Conservation (phyloP, 2,888 invertebrate species). For the Dicycla oo region DNA sequence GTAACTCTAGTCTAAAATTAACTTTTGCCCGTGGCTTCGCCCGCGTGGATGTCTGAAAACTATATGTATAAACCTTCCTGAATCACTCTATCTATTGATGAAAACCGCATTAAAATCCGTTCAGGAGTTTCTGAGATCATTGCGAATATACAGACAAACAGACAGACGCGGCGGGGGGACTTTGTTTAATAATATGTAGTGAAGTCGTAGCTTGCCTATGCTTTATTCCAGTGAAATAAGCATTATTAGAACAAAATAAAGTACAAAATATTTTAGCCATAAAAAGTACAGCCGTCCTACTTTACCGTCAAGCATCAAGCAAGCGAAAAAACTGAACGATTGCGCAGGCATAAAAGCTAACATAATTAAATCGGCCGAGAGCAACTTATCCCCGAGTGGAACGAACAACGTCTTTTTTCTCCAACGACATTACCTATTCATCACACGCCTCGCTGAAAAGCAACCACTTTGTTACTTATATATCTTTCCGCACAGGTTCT, state of each 20-base stretch:
- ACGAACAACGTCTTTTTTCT: conserved; percentile 74
- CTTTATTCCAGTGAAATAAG: not conserved
- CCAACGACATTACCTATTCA: conserved; percentile 81
- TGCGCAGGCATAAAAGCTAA: conserved; percentile 72
- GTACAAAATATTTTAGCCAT: not conserved
- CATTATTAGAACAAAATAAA: not conserved
- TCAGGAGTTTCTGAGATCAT: no score
- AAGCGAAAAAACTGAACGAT: conserved; percentile 57
- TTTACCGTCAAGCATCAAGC: conserved; percentile 22
- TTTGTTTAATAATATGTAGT: no score
- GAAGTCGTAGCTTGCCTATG: not conserved
- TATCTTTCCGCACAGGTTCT: conserved; percentile 69
- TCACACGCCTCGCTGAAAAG: conserved; percentile 80
- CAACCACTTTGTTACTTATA: conserved; percentile 78
- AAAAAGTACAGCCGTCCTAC: not conserved
- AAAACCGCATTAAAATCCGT: no score
- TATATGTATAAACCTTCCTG: no score
- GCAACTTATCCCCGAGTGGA: conserved; percentile 71
- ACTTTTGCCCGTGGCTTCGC: no score
- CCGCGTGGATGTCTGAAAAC: no score
- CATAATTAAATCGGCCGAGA: conserved; percentile 75
- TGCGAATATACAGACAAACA: no score
- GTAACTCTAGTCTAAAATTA: not conserved
- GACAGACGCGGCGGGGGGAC: no score
- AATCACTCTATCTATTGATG: no score